phyloP scores from a whole-genome alignment of 1,140 invertebrate genomes.

The Drosophila kepulauana region DNA sequence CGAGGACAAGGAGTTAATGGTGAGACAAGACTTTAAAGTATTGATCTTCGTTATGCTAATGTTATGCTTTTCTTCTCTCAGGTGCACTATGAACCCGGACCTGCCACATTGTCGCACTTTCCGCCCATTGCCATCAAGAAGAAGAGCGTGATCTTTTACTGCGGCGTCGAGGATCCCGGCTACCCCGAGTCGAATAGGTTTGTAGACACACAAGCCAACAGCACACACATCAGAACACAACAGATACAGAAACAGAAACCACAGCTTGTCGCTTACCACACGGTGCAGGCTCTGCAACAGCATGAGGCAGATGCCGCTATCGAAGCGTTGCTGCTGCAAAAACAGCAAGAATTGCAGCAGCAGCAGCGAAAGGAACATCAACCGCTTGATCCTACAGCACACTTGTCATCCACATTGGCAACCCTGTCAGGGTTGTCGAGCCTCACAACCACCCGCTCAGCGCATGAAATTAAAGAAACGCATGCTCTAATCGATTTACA shows the following conservation, averaged over 20 bases:
- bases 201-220: conserved; percentile 59
- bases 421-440: conserved; percentile 27
- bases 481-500: conserved; percentile 81
- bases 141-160: conserved; percentile 90
- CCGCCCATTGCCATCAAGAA: conserved; percentile 92
- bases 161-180: conserved; percentile 92
- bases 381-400: conserved; percentile 37
- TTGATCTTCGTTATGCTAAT: background rate
- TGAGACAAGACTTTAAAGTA: conserved; percentile 24
- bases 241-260: conserved; percentile 31
- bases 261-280: conserved; percentile 62
- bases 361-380: conserved; percentile 50
- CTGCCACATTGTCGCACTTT: conserved; percentile 89
- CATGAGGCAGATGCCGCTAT: conserved; percentile 76
- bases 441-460: conserved; percentile 22
- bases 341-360: conserved; percentile 51
- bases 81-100: conserved; percentile 89
- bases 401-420: conserved; percentile 45
- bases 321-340: conserved; percentile 74
- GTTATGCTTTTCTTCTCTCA: conserved; percentile 9
- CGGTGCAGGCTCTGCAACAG: conserved; percentile 72
- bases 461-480: conserved; percentile 76
- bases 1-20: conserved; percentile 88
- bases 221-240: conserved; percentile 21
- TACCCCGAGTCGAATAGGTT: conserved; percentile 89